Evolutionary conservation across 2,888 invertebrate species (phyloP).

Genomic region (Ptilodon capucinus): DNA sequence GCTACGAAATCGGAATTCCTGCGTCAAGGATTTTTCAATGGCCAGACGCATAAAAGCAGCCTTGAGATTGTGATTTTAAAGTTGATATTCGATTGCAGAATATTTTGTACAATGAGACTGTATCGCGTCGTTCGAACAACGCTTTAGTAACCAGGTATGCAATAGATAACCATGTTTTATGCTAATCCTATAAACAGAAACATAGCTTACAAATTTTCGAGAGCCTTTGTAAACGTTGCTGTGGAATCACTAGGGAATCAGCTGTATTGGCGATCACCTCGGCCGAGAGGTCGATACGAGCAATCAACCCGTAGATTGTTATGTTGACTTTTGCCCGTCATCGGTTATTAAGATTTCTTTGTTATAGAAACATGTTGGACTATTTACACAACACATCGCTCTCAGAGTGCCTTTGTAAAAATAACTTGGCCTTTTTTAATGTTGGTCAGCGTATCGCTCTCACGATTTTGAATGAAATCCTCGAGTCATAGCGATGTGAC

Average conservation of each 20-base stretch:
- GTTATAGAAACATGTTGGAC: conserved; percentile 81
- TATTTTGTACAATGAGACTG: conserved; percentile 51
- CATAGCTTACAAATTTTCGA: conserved; percentile 76
- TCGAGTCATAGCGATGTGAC: conserved; percentile 74
- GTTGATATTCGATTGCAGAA: conserved; percentile 51
- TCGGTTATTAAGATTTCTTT: conserved; percentile 82
- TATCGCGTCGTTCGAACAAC: conserved; percentile 69
- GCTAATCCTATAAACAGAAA: conserved; percentile 73
- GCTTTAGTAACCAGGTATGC: conserved; percentile 76
- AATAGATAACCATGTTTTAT: conserved; percentile 79
- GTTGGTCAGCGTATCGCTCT: conserved; percentile 71
- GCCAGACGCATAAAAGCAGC: conserved; percentile 43
- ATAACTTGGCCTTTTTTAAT: conserved; percentile 71
- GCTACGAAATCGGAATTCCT: conserved; percentile 79
- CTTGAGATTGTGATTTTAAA: conserved; percentile 51
- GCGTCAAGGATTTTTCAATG: conserved; percentile 61
- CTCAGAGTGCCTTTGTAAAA: conserved; percentile 71
- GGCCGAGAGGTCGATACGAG: conserved; percentile 63
- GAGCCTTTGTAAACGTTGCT: conserved; percentile 49
- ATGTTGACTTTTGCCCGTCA: conserved; percentile 78
- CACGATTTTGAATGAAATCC: conserved; percentile 76
- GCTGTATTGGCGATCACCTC: conserved; percentile 51
- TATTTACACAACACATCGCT: conserved; percentile 80
- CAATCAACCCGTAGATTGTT: conserved; percentile 79
- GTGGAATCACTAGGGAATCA: conserved; percentile 50